Conservation (phyloP, 2,888 invertebrate genomes). For the Tenthredo notha region DNA sequence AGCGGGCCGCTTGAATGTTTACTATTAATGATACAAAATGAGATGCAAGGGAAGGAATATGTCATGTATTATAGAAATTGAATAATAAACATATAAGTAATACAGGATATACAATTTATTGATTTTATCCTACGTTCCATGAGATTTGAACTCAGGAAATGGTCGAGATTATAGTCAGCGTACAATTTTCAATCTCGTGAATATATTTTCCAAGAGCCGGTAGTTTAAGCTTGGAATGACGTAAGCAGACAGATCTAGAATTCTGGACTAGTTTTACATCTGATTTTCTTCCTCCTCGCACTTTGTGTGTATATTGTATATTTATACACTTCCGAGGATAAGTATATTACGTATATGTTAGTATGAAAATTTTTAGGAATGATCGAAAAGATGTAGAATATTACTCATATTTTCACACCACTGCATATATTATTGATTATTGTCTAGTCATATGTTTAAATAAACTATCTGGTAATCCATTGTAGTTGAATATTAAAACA, state of each 20-base stretch:
- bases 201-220: neutral
- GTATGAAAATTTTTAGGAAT: neutral
- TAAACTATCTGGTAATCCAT: neutral
- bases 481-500: neutral
- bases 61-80: neutral
- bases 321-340: conserved; percentile 13
- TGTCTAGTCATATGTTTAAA: neutral
- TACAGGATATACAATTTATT: neutral
- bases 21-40: neutral
- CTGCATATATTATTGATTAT: neutral
- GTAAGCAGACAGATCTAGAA: conserved; percentile 36
- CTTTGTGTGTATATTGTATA: neutral
- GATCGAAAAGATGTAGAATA: neutral
- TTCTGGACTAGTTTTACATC: conserved; percentile 34
- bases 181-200: neutral
- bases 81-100: neutral
- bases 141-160: neutral
- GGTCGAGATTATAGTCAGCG: neutral
- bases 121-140: neutral
- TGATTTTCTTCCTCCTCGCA: conserved; percentile 17
- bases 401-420: neutral
- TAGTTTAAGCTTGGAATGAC: conserved; percentile 14
- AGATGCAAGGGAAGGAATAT: neutral
- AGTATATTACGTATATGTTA: neutral
- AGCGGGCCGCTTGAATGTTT: neutral